Evolutionary conservation across 2,888 invertebrate species (phyloP), one percentile per base, ranked within the genome.

Genomic region (Patella caerulea): DNA sequence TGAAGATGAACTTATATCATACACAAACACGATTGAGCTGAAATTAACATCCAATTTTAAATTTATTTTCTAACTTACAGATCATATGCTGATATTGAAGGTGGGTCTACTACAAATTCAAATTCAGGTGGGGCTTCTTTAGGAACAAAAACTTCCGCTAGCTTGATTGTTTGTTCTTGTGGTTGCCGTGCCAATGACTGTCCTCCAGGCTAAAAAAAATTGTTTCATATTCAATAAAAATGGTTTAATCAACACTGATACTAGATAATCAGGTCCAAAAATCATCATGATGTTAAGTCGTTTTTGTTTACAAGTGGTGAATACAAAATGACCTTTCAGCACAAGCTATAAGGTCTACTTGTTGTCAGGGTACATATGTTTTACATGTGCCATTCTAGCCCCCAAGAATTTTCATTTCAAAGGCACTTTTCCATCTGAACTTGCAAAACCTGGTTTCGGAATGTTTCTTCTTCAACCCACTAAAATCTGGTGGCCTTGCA

Each of bases 1-100:
- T 45, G 34, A 45, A 45, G 34, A 45, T 45, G 34, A 45, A 45
- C 34, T 45, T 45, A 0, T 45, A 7, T 9, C 9, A 45, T 45
- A 45, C 45, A 45, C 45, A 45, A 45, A 9, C 45, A 45, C 1
- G 45, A 45, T 45, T 45, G 9, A 45, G 45, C 45, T 45, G 7
- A 1, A 45, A 45, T 45, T 45, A 45, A 9, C 45, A 45, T 45
- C 0, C 45, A 9, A 45, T 45, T 1, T 9, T 45, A 45, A 45
- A 45, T 45, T 45, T 9, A 45, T 45, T 45, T 45, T 7, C 9
- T 7, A 73, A 92, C 94, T 93, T 93, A 96, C 94, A 99, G 94
- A 92, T 99, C 99, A 80, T 98, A 93, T 0, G 98, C 98, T 1
- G 99, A 99, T 87, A 99, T 99, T 1, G 98, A 98, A 0, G 99